Evolutionary conservation across 2,113 vertebrate genomes (phyloP).

Genomic region (Corvus hawaiiensis): DNA sequence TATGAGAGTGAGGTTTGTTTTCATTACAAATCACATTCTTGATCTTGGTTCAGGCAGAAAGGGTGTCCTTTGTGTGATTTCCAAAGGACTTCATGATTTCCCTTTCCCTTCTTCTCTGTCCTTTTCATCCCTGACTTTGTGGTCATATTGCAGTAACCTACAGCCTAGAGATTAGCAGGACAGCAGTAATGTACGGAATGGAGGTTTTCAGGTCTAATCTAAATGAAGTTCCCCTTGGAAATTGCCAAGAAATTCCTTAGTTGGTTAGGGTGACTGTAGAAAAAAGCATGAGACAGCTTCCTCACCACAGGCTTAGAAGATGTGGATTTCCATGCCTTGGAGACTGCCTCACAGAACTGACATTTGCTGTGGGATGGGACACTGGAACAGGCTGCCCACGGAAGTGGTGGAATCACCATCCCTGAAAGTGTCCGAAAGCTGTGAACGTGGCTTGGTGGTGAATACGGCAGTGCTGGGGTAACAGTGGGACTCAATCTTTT

Average conservation of each 20-base stretch:
- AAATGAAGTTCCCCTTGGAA: neutral
- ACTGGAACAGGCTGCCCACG: neutral
- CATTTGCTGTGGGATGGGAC: neutral
- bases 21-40: neutral
- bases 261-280: neutral
- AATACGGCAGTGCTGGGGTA: fast-evolving
- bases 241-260: neutral
- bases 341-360: neutral
- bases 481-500: neutral
- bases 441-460: neutral
- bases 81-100: neutral
- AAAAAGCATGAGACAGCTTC: neutral
- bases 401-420: no score
- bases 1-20: neutral
- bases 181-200: neutral
- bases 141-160: neutral
- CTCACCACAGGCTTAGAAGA: neutral
- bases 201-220: neutral
- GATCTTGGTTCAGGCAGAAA: neutral
- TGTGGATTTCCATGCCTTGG: neutral
- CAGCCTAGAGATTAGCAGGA: neutral
- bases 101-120: neutral
- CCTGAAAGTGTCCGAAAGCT: fast-evolving
- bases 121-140: neutral
- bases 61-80: neutral